Evolutionary conservation across 1,140 invertebrate species (phyloP), one percentile per base, ranked within the genome.

Genomic region (Drosophila yakuba): DNA sequence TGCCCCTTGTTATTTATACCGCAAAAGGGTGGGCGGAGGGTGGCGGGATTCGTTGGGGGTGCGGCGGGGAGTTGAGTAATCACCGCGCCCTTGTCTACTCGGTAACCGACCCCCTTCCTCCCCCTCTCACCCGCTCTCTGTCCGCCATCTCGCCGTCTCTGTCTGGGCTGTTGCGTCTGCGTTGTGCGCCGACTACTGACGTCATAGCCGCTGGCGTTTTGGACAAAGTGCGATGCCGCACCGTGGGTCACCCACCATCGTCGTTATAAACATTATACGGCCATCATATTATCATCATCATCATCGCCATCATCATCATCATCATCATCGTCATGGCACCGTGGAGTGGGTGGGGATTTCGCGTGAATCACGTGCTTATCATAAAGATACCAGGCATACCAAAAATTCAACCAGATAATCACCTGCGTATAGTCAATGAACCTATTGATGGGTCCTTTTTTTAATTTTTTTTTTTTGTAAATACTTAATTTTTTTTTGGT

Each of bases 1-100:
- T 86, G 66, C 72, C 61, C 54, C 78, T 72, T 80, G 67, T 66
- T 85, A 66, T 76, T 86, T 76, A 76, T 76, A 69, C 75, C 71
- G 68, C 66, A 50, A 56, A 56, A 56, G 47, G 23, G n/a, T 55
- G 78, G 59, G 14, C 7, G 25, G 25, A 23, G 14, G n/a, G 3
- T 4, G 14, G 38, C 38, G 11, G 38, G 12, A 39, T 14, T 47
- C 20, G 20, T 25, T 25, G 12, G 41, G 61, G 35, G 35, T 17
- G 57, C 23, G 43, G 41, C 20, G 15, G 10, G 44, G 67, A 50
- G 64, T 71, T 82, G 66, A 78, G 51, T 69, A 69, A 84, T 80
- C 76, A 38, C 56, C 25, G 25, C 20, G 55, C 56, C 36, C 62
- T 59, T 52, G 38, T 51, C 54, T 56, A 51, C 43, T 51, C 39